Percentiles rank a stretch among this genome's conserved stretches.
Conservation (phyloP, 2,113 vertebrate genomes). For the Himantopus leucocephalus region DNA sequence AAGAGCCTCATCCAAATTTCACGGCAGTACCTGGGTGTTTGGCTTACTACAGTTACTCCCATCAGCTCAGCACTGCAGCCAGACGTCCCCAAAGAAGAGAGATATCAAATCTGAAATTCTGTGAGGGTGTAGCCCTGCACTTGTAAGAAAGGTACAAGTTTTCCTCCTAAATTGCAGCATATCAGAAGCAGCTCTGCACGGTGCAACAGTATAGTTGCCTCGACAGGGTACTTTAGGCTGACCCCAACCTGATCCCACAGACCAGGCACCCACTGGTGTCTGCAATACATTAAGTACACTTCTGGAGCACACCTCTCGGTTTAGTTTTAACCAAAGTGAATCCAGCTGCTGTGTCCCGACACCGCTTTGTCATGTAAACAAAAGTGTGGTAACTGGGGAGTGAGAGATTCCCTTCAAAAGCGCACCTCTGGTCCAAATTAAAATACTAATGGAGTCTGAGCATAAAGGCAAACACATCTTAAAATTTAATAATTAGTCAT, state of each 20-base stretch:
- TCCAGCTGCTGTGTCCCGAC: fast-evolving
- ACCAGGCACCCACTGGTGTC: not conserved
- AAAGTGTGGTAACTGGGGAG: not conserved
- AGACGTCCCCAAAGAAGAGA: not conserved
- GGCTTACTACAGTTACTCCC: not conserved
- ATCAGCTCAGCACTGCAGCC: not conserved
- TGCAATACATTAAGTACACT: not conserved
- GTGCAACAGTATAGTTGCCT: fast-evolving
- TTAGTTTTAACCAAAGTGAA: not conserved
- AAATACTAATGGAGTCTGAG: not conserved
- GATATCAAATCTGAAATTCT: not conserved
- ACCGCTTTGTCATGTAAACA: not conserved
- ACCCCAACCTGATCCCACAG: not conserved
- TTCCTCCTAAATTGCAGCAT: not conserved
- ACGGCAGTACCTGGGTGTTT: not conserved
- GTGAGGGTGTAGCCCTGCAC: not conserved
- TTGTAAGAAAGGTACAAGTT: not conserved
- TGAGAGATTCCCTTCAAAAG: not conserved
- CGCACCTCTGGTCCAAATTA: fast-evolving
- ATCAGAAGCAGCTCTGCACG: not conserved
- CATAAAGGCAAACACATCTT: not conserved
- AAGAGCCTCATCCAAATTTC: not conserved
- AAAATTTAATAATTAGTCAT: not conserved
- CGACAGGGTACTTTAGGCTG: too few relatives aligned
- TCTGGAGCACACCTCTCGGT: not conserved